Base-by-base conservation (phyloP, 30 jellyfish, hydroid and myxozoan genomes). In the Sanderia malayensis region DNA sequence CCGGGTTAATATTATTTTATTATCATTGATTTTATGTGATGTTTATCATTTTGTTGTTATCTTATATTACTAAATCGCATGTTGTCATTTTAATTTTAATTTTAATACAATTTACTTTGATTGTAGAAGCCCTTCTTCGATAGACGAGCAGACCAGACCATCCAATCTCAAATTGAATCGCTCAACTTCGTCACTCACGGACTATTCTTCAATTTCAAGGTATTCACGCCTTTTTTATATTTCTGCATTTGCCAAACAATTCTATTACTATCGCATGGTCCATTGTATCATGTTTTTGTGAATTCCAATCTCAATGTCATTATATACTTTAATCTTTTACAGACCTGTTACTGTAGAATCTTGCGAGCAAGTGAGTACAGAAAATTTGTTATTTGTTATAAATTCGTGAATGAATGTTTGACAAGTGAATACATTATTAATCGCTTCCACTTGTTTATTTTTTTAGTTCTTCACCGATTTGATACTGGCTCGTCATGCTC, bases 311-410 rank as follows among this genome's bases (percentile, higher is more conserved):
- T 62, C 37, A 62, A 62, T 21, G 21, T 21, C 60, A 62, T 26
- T 3, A 23, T 24, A 4, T 26, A n/a, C 15, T 0, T 26, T 30
- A 31, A 52, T 53, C 41, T 28, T 27, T 58, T 73, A 17, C 58
- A 88, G 97, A 76, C 92, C 95, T 10, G 81, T 81, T 19, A 81
- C 95, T 0, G 80, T 90, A 21, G 98, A 90, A 19, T 73, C 94
- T 19, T 90, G 98, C 34, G 98, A 90, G 58, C 98, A 90, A 52
- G 94, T 82, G 49, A 33, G 63, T 65, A 34, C n/a, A n/a, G n/a
- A n/a, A n/a, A n/a, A n/a, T n/a, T n/a, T n/a, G n/a, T n/a, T n/a
- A n/a, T n/a, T n/a, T n/a, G n/a, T n/a, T n/a, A n/a, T n/a, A n/a
- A n/a, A n/a, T n/a, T n/a, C n/a, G n/a, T n/a, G n/a, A n/a, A n/a